These are phyloP conservation scores for Crambe crambe DNA, from an alignment of 37 sponge, comb jelly and placozoan genomes.

Conservation along the genomic window DNA sequence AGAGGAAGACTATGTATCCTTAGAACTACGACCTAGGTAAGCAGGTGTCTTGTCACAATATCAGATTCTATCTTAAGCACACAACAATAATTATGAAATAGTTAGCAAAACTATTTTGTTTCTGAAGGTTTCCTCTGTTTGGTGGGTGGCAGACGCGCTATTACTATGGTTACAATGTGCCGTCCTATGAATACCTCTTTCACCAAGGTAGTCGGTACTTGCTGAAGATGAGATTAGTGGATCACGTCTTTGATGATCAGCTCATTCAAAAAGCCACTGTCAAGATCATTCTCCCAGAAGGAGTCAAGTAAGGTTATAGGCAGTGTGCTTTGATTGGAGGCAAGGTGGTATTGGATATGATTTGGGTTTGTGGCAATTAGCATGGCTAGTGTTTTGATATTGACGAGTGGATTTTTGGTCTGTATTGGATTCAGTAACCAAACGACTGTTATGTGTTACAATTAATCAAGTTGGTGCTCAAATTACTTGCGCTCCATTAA, in stretches of 20 bases:
- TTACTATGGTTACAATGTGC: slow-evolving; percentile 93
- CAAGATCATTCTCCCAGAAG: slow-evolving; percentile 88
- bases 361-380: too few species aligned
- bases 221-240: slow-evolving; percentile 86
- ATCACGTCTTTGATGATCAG: slow-evolving; percentile 92
- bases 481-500: too few species aligned
- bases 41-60: background rate
- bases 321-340: background rate
- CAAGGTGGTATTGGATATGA: too few species aligned
- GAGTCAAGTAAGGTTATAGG: slow-evolving; percentile 76
- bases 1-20: slow-evolving; percentile 81
- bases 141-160: slow-evolving; percentile 98
- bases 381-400: too few species aligned
- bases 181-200: slow-evolving; percentile 88
- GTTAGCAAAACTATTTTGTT: too few species aligned
- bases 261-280: slow-evolving; percentile 64
- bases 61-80: background rate
- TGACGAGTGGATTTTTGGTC: too few species aligned
- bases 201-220: slow-evolving; percentile 69
- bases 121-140: slow-evolving; percentile 88
- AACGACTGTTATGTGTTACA: too few species aligned
- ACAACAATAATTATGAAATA: too few species aligned
- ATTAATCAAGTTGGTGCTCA: too few species aligned
- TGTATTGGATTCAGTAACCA: too few species aligned
- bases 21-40: slow-evolving; percentile 79